phyloP scores from a whole-genome alignment of 1,140 invertebrate genomes.

The Scaptomyza montana region DNA sequence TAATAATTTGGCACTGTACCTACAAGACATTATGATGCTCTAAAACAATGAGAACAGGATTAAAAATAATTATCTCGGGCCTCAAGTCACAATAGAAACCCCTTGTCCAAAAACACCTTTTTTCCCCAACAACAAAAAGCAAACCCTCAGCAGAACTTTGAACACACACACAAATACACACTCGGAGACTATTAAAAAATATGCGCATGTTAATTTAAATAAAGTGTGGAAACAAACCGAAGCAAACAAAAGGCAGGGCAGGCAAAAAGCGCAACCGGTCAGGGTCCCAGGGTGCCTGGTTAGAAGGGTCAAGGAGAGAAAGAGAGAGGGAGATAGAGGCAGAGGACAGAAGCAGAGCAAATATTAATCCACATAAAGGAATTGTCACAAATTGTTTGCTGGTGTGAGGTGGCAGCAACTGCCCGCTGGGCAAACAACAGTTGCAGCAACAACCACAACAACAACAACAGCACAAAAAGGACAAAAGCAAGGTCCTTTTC shows the following conservation, averaged over 20 bases:
- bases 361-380: constrained; percentile 82
- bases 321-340: not conserved
- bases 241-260: constrained; percentile 24
- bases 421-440: constrained; percentile 70
- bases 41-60: constrained; percentile 65
- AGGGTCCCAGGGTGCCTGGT: constrained; percentile 25
- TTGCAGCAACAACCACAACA: constrained; percentile 43
- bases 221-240: constrained; percentile 60
- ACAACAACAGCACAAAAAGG: constrained; percentile 46
- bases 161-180: constrained; percentile 1
- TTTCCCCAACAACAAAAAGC: not conserved
- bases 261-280: constrained; percentile 72
- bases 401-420: constrained; percentile 41
- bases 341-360: constrained; percentile 55
- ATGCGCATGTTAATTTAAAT: constrained; percentile 79
- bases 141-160: not conserved
- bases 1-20: constrained; percentile 33
- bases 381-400: constrained; percentile 81
- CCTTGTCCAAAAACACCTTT: constrained; percentile 19
- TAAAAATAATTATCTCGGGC: constrained; percentile 58
- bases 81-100: constrained; percentile 36
- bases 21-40: constrained; percentile 53
- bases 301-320: not conserved
- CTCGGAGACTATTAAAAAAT: constrained; percentile 53
- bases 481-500: constrained; percentile 53